phyloP scores from a whole-genome alignment of 2,113 vertebrate species.

The Orycteropus afer region DNA sequence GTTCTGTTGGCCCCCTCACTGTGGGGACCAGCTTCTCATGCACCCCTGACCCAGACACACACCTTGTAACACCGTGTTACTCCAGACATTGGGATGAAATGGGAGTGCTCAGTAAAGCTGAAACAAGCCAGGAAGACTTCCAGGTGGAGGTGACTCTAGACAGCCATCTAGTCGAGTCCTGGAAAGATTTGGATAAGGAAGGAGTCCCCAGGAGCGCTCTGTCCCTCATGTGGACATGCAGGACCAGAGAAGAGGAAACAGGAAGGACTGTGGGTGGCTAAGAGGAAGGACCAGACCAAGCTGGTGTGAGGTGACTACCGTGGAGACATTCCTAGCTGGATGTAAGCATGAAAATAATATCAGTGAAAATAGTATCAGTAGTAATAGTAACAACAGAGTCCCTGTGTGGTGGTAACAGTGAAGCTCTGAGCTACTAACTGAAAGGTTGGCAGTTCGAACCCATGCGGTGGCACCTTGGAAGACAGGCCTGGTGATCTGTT shows the following conservation, averaged over 20 bases:
- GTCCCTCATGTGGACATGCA: neutral
- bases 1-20: neutral
- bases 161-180: neutral
- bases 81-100: neutral
- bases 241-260: neutral
- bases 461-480: neutral
- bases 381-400: neutral
- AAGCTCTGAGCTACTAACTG: neutral
- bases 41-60: neutral
- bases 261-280: neutral
- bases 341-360: neutral
- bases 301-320: neutral
- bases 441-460: neutral
- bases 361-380: neutral
- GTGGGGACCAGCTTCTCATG: neutral
- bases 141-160: neutral
- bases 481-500: neutral
- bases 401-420: neutral
- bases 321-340: neutral
- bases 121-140: conserved; percentile 18
- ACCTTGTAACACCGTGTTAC: neutral
- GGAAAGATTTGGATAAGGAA: neutral
- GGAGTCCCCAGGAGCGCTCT: neutral
- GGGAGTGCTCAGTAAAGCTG: neutral
- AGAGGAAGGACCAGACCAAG: neutral